Percentiles rank a stretch among this genome's conserved stretches.
These are phyloP conservation scores for Drosophila prosaltans DNA, from an alignment of 1,140 invertebrate genomes.

Conservation along the genomic window DNA sequence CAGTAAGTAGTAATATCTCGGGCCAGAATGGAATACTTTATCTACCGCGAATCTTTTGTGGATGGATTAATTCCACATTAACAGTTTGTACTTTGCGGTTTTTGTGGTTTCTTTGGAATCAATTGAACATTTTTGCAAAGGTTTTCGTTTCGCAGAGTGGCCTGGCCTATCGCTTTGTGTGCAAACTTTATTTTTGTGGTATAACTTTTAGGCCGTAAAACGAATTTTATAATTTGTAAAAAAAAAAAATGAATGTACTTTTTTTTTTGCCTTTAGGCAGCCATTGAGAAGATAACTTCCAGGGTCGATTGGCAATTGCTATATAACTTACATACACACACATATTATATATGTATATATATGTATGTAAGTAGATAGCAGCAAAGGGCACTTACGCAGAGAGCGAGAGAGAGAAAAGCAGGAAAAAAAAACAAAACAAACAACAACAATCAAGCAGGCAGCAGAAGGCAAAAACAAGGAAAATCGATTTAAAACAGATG, in stretches of 20 bases:
- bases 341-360: no score
- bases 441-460: slow-evolving; percentile 14
- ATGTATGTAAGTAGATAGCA: neutral
- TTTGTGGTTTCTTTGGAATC: neutral
- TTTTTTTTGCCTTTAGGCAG: slow-evolving; percentile 2
- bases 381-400: neutral
- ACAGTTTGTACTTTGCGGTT: slow-evolving; percentile 5
- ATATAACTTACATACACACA: neutral
- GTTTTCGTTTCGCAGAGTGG: no score
- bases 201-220: slow-evolving; percentile 1
- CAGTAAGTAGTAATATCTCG: neutral
- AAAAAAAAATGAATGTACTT: neutral
- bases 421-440: slow-evolving; percentile 42
- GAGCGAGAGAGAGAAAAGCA: neutral
- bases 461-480: slow-evolving; percentile 40
- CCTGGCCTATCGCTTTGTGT: no score
- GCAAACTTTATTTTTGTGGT: neutral
- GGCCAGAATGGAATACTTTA: neutral
- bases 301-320: neutral
- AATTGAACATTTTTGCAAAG: neutral
- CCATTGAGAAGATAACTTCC: slow-evolving; percentile 6
- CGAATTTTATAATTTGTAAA: slow-evolving; percentile 1
- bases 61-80: neutral
- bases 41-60: neutral
- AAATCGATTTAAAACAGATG: slow-evolving; percentile 82